These are phyloP conservation scores for Phaedon cochleariae DNA, from an alignment of 2,888 invertebrate genomes.

Conservation along the genomic window DNA sequence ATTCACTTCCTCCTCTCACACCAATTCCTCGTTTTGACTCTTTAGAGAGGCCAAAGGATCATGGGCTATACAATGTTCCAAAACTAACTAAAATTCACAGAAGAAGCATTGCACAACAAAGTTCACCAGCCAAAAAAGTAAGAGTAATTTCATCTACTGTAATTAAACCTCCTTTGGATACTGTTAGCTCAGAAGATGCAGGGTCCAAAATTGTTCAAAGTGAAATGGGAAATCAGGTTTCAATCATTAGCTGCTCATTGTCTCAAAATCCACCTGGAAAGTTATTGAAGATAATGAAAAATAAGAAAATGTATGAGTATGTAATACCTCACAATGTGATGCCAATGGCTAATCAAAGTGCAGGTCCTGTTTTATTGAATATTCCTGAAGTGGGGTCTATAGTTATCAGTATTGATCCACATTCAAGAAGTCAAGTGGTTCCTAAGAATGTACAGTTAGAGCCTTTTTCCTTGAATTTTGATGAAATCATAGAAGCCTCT, in stretches of 20 bases:
- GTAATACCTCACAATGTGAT: conserved; percentile 42
- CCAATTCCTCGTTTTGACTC: conserved; percentile 5
- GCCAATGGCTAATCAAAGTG: conserved; percentile 24
- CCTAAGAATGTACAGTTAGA: conserved; percentile 4
- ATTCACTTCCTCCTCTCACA: conserved; percentile 14
- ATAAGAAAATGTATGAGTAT: conserved; percentile 32
- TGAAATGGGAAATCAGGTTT: conserved; percentile 8
- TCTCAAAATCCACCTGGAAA: conserved; percentile 23
- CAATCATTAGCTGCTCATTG: neutral
- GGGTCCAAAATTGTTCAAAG: neutral
- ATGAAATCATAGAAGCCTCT: conserved; percentile 10
- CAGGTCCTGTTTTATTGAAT: conserved; percentile 37
- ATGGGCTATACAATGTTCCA: conserved; percentile 4
- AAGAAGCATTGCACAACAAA: conserved; percentile 4
- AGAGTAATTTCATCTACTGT: neutral
- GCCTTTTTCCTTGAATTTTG: conserved; percentile 25
- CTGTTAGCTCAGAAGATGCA: conserved; percentile 9
- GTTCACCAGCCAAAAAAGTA: neutral
- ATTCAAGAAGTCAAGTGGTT: neutral
- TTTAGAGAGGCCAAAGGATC: neutral
- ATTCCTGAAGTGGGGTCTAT: conserved; percentile 42
- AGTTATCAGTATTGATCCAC: conserved; percentile 36
- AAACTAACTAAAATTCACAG: conserved; percentile 13
- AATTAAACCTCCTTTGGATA: conserved; percentile 2
- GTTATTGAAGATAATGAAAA: conserved; percentile 31